These are phyloP conservation scores for Polyergus mexicanus DNA, from an alignment of 1,140 invertebrate species.

Conservation along the genomic window DNA sequence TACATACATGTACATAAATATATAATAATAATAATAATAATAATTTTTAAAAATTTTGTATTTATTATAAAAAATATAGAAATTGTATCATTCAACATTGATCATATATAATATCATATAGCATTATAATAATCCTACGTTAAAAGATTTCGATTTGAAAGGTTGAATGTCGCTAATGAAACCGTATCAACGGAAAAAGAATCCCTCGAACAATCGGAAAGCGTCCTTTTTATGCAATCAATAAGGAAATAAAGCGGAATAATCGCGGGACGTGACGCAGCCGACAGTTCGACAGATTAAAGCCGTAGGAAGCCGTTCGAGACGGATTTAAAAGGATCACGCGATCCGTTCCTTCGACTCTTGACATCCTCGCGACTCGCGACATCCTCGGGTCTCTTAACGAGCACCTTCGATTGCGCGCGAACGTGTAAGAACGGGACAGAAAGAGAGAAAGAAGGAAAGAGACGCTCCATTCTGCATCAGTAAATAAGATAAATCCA, in stretches of 20 bases:
- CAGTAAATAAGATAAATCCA: conserved; percentile 73
- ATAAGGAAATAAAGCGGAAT: conserved; percentile 53
- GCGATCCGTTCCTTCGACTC: conserved; percentile 26
- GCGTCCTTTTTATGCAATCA: conserved; percentile 36
- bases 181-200: neutral
- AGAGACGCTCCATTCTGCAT: conserved; percentile 55
- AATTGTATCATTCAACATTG: neutral
- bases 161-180: conserved; percentile 20
- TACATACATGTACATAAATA: no score
- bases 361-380: conserved; percentile 55
- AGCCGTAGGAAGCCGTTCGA: conserved; percentile 34
- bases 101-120: neutral
- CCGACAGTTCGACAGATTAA: conserved; percentile 61
- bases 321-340: conserved; percentile 54
- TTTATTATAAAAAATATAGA: neutral
- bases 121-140: neutral
- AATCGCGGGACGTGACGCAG: conserved; percentile 46
- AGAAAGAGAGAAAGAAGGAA: neutral
- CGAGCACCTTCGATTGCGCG: conserved; percentile 50
- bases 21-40: neutral
- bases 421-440: conserved; percentile 10
- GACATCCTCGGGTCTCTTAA: conserved; percentile 65
- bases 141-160: neutral
- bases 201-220: conserved; percentile 6
- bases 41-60: neutral